Evolutionary conservation across 2,113 vertebrate species (phyloP).

Genomic region (Greenwoodochromis staneri): DNA sequence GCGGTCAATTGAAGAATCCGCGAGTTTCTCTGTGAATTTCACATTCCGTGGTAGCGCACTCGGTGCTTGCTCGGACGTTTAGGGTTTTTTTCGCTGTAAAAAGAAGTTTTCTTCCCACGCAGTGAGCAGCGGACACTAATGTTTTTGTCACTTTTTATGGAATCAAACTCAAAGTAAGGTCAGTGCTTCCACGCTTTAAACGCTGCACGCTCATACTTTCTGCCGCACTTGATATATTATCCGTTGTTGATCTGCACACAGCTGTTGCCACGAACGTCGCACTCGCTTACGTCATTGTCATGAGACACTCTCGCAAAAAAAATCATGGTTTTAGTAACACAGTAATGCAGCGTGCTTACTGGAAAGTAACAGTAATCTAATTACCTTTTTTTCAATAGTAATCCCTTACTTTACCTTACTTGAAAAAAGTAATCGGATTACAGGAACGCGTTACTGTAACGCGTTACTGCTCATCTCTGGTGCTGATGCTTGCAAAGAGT

Average conservation of each 20-base stretch:
- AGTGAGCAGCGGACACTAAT: rapidly evolving
- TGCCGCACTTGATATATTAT: rapidly evolving
- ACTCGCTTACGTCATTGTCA: neutral
- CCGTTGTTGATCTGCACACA: neutral
- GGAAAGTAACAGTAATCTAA: neutral
- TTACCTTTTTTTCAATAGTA: neutral
- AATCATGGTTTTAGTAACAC: neutral
- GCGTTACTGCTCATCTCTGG: neutral
- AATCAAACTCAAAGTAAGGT: neutral
- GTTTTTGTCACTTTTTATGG: rapidly evolving
- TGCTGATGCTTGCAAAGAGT: neutral
- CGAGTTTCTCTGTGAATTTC: neutral
- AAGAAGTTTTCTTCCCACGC: neutral
- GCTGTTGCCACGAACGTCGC: neutral
- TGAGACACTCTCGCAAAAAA: neutral
- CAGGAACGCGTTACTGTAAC: neutral
- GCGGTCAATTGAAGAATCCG: too few species aligned
- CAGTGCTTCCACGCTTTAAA: neutral
- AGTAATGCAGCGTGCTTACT: neutral
- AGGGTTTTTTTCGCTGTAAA: neutral
- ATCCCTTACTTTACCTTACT: neutral
- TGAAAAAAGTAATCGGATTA: neutral
- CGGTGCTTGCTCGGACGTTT: rapidly evolving
- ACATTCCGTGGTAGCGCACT: rapidly evolving
- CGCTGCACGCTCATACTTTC: neutral